phyloP scores from a whole-genome alignment of 2,113 vertebrate genomes.

The Spilogale gracilis region DNA sequence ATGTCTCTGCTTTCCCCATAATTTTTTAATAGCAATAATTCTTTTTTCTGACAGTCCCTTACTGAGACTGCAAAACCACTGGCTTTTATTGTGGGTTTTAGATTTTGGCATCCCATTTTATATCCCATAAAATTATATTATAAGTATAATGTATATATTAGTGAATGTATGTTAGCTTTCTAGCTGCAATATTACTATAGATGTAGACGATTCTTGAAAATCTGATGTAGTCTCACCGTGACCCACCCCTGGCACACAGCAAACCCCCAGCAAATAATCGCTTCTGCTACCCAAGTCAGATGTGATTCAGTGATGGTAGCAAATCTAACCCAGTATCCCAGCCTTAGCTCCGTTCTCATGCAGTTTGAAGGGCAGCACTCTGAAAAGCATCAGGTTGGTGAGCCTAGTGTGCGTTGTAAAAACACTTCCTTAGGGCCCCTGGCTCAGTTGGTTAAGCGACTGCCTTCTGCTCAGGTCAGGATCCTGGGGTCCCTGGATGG shows the following conservation, averaged over 20 bases:
- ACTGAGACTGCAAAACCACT: conserved; percentile 16
- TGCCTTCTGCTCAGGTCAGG: too few relatives aligned
- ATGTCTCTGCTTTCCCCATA: conserved; percentile 57
- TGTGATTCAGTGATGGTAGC: not conserved
- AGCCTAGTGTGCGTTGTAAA: not conserved
- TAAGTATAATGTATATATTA: not conserved
- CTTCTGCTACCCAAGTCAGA: not conserved
- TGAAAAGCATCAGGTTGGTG: not conserved
- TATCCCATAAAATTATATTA: not conserved
- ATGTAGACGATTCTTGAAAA: not conserved
- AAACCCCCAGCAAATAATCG: not conserved
- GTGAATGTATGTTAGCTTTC: not conserved
- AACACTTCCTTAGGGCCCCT: not conserved
- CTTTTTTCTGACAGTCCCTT: conserved; percentile 67
- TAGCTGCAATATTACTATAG: not conserved
- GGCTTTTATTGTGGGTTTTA: conserved; percentile 65
- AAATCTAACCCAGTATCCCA: not conserved
- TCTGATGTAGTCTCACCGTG: not conserved
- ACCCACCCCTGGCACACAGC: not conserved
- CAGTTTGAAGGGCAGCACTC: not conserved
- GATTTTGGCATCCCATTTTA: conserved; percentile 48
- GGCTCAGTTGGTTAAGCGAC: too few relatives aligned
- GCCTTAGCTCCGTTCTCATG: not conserved
- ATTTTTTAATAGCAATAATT: conserved; percentile 72
- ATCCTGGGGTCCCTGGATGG: too few relatives aligned